Percentiles rank a stretch among this genome's conserved stretches.
These are phyloP conservation scores for Drosophila chauvacae DNA, from an alignment of 1,140 invertebrate species.

Conservation along the genomic window DNA sequence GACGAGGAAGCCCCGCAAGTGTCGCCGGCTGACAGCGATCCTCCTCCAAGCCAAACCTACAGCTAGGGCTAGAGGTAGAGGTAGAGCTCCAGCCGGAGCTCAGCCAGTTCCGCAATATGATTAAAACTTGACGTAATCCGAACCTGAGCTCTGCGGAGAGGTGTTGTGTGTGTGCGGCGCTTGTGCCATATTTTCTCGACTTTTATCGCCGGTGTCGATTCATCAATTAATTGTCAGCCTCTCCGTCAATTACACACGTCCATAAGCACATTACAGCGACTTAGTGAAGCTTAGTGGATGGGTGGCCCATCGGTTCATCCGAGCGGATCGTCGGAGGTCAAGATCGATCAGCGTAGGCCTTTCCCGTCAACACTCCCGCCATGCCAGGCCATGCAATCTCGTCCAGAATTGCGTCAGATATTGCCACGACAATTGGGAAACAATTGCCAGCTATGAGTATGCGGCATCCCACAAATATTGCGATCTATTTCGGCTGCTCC, in stretches of 20 bases:
- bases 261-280: constrained; percentile 36
- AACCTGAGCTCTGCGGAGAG: constrained; percentile 45
- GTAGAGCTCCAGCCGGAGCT: constrained; percentile 32
- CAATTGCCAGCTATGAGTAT: constrained; percentile 30
- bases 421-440: constrained; percentile 12
- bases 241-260: constrained; percentile 54
- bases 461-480: constrained; percentile 40
- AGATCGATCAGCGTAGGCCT: constrained; percentile 23
- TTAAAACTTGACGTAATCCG: constrained; percentile 73
- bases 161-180: constrained; percentile 23
- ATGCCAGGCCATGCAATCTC: constrained; percentile 19
- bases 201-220: constrained; percentile 40
- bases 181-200: constrained; percentile 52
- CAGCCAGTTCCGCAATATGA: constrained; percentile 77
- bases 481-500: constrained; percentile 30
- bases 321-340: constrained; percentile 29
- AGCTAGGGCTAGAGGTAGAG: constrained; percentile 11
- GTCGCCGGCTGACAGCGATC: constrained; percentile 67
- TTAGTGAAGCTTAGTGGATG: constrained; percentile 27
- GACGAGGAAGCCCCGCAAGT: constrained; percentile 59
- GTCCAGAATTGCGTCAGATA: constrained; percentile 42
- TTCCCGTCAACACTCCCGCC: neutral
- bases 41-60: constrained; percentile 34
- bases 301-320: constrained; percentile 28
- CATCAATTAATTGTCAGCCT: constrained; percentile 54